Evolutionary conservation across 2,888 invertebrate species (phyloP).

Genomic region (Chaetogeoica ovagalla): DNA sequence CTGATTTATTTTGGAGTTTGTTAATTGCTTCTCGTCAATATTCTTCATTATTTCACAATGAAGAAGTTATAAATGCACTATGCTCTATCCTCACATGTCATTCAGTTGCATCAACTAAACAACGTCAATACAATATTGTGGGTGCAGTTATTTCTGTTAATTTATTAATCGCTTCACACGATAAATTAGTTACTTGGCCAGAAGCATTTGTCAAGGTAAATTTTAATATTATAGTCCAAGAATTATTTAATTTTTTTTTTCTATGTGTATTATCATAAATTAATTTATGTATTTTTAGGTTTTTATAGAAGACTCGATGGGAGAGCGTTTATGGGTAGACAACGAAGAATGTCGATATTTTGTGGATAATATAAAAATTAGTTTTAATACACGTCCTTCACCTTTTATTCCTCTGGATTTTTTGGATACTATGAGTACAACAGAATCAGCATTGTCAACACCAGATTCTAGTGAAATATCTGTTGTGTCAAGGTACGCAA

Average conservation of each 20-base stretch:
- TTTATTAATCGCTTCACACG: slow-evolving; percentile 77
- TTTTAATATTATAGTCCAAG: too few relatives aligned
- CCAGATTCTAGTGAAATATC: slow-evolving; percentile 37
- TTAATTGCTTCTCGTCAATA: slow-evolving; percentile 79
- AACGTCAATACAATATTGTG: slow-evolving; percentile 55
- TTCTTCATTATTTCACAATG: slow-evolving; percentile 75
- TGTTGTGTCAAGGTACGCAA: slow-evolving; percentile 55
- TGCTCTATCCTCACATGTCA: slow-evolving; percentile 82
- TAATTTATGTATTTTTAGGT: slow-evolving; percentile 63
- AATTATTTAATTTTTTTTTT: too few relatives aligned
- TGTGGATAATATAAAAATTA: slow-evolving; percentile 86
- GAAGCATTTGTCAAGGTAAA: slow-evolving; percentile 83
- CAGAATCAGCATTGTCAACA: slow-evolving; percentile 3
- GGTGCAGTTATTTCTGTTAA: slow-evolving; percentile 75
- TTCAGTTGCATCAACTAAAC: slow-evolving; percentile 55
- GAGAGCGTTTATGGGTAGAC: slow-evolving; percentile 93
- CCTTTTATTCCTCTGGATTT: slow-evolving; percentile 59
- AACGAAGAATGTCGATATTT: slow-evolving; percentile 86
- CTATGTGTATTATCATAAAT: too few relatives aligned
- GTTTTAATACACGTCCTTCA: slow-evolving; percentile 79
- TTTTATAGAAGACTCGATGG: slow-evolving; percentile 91
- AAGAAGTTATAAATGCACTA: slow-evolving; percentile 75
- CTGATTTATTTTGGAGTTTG: slow-evolving; percentile 75
- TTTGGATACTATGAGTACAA: slow-evolving; percentile 35
- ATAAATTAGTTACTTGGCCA: slow-evolving; percentile 86